Base-by-base conservation (phyloP, 2,797 vertebrate genomes). In the Tragopan temminckii region DNA sequence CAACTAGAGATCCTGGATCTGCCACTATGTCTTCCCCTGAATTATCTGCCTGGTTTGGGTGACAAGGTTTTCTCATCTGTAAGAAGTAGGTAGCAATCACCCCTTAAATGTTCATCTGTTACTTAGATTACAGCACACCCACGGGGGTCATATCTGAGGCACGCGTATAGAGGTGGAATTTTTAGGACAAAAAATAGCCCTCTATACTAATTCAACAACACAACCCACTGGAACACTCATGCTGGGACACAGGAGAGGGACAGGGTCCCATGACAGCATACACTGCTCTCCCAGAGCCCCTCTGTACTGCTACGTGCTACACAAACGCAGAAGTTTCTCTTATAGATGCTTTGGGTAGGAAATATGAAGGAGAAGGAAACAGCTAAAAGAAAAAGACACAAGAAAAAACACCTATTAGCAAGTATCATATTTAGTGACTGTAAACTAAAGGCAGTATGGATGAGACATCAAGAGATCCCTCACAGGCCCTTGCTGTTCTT, bases 351-450 rank as follows among this genome's bases (percentile, higher is more conserved):
- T 63, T 70, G 45, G 43, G 35, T 55, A 64, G 48, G n/a, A 82
- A 7, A 19, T 36, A 33, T 4, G 31, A 74, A 38, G 45, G 35
- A n/a, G 67, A 25, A 93, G 74, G 62, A 13, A 89, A 91, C 8
- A 70, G 71, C 12, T 61, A 4, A 53, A 78, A 80, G 36, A 50
- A 89, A 61, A 70, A 76, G 58, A 42, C 43, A 50, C 36, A 77
- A 83, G 67, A 25, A 38, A 88, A 36, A 38, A 59, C 62, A 91
- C 43, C 93, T 91, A 27, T 63, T 87, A 84, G 45, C 48, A 85
- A 82, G 50, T 43, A 75, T 43, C 55, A 55, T 46, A 53, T 78
- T 82, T 43, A 87, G 66, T 29, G 81, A 64, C 68, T 89, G 62
- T 79, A 85, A 90, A 80, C 7, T 31, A 40, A 72, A 77, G 68